phyloP scores from a whole-genome alignment of 2,797 vertebrate genomes.

The Gymnoscopelus braueri region DNA sequence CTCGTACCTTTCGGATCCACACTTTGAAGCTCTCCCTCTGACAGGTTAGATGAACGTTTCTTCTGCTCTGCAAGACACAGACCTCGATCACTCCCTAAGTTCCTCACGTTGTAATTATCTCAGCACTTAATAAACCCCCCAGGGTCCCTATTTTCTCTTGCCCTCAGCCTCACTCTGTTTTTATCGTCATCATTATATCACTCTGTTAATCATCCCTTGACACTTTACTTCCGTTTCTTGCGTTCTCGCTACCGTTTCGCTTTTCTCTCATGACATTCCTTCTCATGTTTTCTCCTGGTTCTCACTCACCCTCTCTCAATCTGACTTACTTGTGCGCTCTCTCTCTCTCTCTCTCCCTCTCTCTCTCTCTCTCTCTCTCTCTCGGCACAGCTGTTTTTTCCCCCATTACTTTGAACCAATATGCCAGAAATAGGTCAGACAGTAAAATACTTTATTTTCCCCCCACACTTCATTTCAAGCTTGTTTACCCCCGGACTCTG shows the following conservation, averaged over 20 bases:
- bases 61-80: slow-evolving; percentile 38
- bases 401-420: slow-evolving; percentile 4
- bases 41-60: slow-evolving; percentile 20
- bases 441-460: slow-evolving; percentile 7
- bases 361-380: neutral
- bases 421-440: slow-evolving; percentile 37
- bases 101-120: slow-evolving; percentile 57
- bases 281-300: neutral
- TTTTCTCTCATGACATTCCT: neutral
- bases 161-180: slow-evolving; percentile 27
- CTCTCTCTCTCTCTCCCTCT: neutral
- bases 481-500: slow-evolving; percentile 20
- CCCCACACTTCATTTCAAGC: slow-evolving; percentile 22
- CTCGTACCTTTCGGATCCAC: slow-evolving; percentile 3
- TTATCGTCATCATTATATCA: slow-evolving; percentile 60
- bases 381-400: slow-evolving; percentile 23
- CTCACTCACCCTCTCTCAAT: neutral
- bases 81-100: slow-evolving; percentile 21
- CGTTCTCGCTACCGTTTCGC: too few relatives aligned
- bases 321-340: too few relatives aligned
- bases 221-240: slow-evolving; percentile 10
- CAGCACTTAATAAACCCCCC: slow-evolving; percentile 54
- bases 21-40: slow-evolving; percentile 15
- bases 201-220: slow-evolving; percentile 48
- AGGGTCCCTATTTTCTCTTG: slow-evolving; percentile 5